phyloP scores from a whole-genome alignment of 2,888 invertebrate genomes.

The Lysandra bellargus region DNA sequence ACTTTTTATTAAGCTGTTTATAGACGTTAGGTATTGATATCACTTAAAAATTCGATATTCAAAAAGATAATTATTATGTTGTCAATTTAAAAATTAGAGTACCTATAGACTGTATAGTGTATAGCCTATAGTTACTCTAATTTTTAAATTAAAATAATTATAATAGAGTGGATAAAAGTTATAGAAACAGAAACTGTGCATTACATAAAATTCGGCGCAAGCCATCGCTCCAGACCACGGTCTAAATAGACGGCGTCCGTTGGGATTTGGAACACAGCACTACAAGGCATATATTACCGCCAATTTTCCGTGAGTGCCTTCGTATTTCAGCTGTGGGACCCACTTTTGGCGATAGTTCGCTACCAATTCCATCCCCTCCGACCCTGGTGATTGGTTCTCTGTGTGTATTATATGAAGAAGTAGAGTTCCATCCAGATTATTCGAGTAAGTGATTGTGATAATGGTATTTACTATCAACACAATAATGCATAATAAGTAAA shows the following conservation, averaged over 20 bases:
- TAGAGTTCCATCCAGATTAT: not conserved
- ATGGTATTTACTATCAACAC: not conserved
- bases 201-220: not conserved
- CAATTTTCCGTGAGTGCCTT: constrained; percentile 22
- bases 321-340: constrained; percentile 18
- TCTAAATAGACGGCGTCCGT: constrained; percentile 18
- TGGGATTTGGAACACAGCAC: constrained; percentile 19
- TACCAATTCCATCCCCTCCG: not conserved
- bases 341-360: constrained; percentile 13
- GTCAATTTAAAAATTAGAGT: too few species aligned
- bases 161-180: too few species aligned
- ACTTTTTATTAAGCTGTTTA: too few species aligned
- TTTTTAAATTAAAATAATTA: too few species aligned
- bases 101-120: too few species aligned
- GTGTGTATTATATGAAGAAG: not conserved
- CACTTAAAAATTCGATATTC: too few species aligned
- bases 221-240: constrained; percentile 8
- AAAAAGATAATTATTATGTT: too few species aligned
- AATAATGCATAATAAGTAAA: not conserved
- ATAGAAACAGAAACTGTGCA: not conserved
- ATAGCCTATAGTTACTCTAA: too few species aligned
- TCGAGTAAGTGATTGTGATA: not conserved
- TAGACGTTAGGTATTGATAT: too few species aligned
- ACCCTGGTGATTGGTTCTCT: not conserved
- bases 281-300: constrained; percentile 17